These are phyloP conservation scores for Heterotilapia buettikoferi DNA, from an alignment of 2,113 vertebrate genomes.

Conservation along the genomic window DNA sequence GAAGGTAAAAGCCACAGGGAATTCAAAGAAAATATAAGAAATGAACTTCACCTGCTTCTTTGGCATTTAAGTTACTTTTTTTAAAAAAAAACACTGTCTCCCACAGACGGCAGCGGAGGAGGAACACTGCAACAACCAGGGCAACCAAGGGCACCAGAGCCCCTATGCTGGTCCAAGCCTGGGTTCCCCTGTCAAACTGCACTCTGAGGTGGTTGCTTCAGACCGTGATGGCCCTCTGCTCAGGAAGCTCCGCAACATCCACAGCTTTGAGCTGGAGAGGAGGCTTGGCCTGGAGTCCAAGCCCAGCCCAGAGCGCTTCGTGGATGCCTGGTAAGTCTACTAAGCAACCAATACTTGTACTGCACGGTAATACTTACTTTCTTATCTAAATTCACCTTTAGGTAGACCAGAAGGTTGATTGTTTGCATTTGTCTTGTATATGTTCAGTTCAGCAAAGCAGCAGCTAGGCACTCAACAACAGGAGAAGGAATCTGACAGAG, in stretches of 20 bases:
- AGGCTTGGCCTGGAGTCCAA: slow-evolving; percentile 85
- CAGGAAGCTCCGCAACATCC: slow-evolving; percentile 90
- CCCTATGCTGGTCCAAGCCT: slow-evolving; percentile 80
- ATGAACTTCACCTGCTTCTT: background rate
- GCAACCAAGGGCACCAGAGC: slow-evolving; percentile 78
- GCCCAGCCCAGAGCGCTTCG: slow-evolving; percentile 84
- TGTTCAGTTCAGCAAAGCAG: slow-evolving; percentile 78
- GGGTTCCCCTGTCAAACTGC: slow-evolving; percentile 84
- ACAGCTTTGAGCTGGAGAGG: slow-evolving; percentile 93
- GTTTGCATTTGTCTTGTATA: background rate
- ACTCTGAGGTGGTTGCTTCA: slow-evolving; percentile 79
- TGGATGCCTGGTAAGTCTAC: slow-evolving; percentile 80
- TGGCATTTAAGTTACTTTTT: background rate
- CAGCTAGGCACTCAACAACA: slow-evolving; percentile 55
- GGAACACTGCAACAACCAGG: slow-evolving; percentile 85
- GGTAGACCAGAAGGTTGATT: background rate
- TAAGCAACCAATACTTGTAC: background rate
- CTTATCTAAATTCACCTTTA: background rate
- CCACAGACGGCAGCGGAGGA: slow-evolving; percentile 83
- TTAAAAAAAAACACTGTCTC: background rate
- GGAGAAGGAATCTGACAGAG: slow-evolving; percentile 68
- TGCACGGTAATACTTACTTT: background rate
- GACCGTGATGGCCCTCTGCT: slow-evolving; percentile 85
- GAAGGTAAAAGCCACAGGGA: slow-evolving; percentile 73
- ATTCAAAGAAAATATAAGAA: background rate